Evolutionary conservation across 30 jellyfish, hydroid and myxozoan genomes (phyloP), one percentile per base, ranked within the genome.

Genomic region (Aurelia coerulea): DNA sequence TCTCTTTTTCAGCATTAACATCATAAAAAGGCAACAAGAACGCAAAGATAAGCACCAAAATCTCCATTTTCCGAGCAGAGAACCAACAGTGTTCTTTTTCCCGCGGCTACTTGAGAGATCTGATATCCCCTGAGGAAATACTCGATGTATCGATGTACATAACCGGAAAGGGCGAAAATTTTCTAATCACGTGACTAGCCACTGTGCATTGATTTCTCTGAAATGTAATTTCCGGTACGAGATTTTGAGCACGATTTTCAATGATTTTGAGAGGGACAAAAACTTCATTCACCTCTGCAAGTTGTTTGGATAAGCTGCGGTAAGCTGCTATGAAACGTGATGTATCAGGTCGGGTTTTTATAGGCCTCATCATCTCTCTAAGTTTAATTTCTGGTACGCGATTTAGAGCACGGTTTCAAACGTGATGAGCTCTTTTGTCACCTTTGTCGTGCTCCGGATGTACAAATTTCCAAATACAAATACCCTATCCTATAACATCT

Each of bases 111-210:
- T 68, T 50, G 7, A 77, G 87, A 77, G 66, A 0, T 60, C 2
- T 54, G 65, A 11, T 62, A 52, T 46, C 78, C 87, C 87, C 87
- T 77, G 70, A 77, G 87, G 87, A 77, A 58, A 77, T 77, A 77
- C 87, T n/a, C n/a, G n/a, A n/a, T n/a, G n/a, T n/a, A n/a, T 77
- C 87, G 23, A 62, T 77, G 87, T 77, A 77, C 35, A 16, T 5
- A 23, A 62, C 87, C 87, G 87, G 87, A 77, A 77, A 77, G 67
- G 87, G 76, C 23, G 87, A 2, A 0, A 7, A 42, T 37, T 62
- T 39, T 16, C 31, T 16, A 42, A 18, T 77, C 87, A 77, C 87
- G 87, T 77, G 87, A 33, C 51, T 34, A 18, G 2, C 2, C 33
- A 23, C 10, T 14, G 54, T 2, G 69, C 87, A 33, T 63, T 77